A percentile compares a stretch with the other conserved stretches of the same genome.
Conservation (phyloP, 2,113 vertebrate species). For the Emydura subglobosa region DNA sequence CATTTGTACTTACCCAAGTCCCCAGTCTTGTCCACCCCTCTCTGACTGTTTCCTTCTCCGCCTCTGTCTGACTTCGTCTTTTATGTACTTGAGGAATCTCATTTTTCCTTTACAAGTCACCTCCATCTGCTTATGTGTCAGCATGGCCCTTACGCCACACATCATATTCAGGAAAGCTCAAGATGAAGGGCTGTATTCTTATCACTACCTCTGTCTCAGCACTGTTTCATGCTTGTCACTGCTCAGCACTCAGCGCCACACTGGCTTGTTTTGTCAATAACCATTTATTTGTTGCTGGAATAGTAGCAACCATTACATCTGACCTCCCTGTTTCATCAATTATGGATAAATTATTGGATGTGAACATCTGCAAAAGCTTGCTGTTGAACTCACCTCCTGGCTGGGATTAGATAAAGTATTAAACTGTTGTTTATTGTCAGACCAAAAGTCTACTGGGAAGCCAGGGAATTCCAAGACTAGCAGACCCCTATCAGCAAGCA, state of each 20-base stretch:
- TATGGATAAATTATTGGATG: slow-evolving; percentile 99
- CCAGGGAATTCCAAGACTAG: slow-evolving; percentile 87
- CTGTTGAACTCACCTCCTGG: slow-evolving; percentile 95
- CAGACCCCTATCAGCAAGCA: slow-evolving; percentile 88
- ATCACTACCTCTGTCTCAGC: slow-evolving; percentile 63
- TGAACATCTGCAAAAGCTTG: slow-evolving; percentile 98
- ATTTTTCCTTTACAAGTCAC: slow-evolving; percentile 52
- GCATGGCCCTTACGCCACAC: slow-evolving; percentile 55
- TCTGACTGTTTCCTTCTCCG: slow-evolving; percentile 27
- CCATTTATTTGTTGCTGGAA: slow-evolving; percentile 99
- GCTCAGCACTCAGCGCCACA: slow-evolving; percentile 85
- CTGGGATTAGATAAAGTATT: slow-evolving; percentile 99
- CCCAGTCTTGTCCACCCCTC: slow-evolving; percentile 45
- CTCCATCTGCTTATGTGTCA: slow-evolving; percentile 70
- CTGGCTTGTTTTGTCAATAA: slow-evolving; percentile 99
- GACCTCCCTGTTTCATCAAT: slow-evolving; percentile 99
- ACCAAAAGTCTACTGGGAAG: slow-evolving; percentile 95
- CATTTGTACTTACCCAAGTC: slow-evolving; percentile 83
- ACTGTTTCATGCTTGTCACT: slow-evolving; percentile 79
- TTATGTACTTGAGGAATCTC: slow-evolving; percentile 41
- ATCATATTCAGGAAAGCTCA: slow-evolving; percentile 58
- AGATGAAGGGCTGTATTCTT: slow-evolving; percentile 58
- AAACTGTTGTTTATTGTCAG: slow-evolving; percentile 99
- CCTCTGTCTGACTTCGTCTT: slow-evolving; percentile 48
- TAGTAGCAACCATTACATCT: slow-evolving; percentile 97